phyloP scores from a whole-genome alignment of 2,797 vertebrate species.

The Choloepus didactylus region DNA sequence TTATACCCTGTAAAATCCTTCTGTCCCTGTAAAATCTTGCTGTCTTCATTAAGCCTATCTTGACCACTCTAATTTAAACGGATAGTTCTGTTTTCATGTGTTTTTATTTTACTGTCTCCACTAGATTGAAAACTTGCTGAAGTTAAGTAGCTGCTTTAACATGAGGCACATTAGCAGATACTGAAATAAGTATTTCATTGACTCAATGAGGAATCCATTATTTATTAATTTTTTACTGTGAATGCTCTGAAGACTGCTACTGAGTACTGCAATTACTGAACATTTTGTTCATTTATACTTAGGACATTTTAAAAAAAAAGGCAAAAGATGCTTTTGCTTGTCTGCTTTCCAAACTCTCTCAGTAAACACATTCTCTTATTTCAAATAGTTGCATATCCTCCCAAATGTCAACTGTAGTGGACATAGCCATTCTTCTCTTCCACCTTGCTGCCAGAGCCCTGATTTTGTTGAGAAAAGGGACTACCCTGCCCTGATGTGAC shows the following conservation, averaged over 20 bases:
- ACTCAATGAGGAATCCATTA: constrained; percentile 30
- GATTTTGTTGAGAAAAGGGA: not conserved
- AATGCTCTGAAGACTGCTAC: not conserved
- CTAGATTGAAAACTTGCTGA: not conserved
- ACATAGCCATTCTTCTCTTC: not conserved
- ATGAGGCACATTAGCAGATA: not conserved
- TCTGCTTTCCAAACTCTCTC: constrained; percentile 5
- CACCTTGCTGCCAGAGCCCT: not conserved
- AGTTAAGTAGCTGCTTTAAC: constrained; percentile 19
- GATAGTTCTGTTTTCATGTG: constrained; percentile 42
- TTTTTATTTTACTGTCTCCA: constrained; percentile 35
- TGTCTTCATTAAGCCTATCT: not conserved
- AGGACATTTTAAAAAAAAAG: constrained; percentile 15
- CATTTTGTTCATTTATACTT: constrained; percentile 27
- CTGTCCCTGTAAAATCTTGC: not conserved
- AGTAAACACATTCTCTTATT: not conserved
- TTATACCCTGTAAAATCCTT: not conserved
- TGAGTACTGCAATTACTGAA: not conserved
- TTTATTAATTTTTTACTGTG: not conserved
- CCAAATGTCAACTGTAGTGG: not conserved
- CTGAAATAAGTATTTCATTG: constrained; percentile 14
- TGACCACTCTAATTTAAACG: not conserved
- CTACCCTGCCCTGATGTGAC: constrained; percentile 14
- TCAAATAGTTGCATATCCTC: not conserved
- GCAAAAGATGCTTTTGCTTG: constrained; percentile 19